These are phyloP conservation scores for Condylostylus longicornis DNA, from an alignment of 1,140 invertebrate species.

Conservation along the genomic window DNA sequence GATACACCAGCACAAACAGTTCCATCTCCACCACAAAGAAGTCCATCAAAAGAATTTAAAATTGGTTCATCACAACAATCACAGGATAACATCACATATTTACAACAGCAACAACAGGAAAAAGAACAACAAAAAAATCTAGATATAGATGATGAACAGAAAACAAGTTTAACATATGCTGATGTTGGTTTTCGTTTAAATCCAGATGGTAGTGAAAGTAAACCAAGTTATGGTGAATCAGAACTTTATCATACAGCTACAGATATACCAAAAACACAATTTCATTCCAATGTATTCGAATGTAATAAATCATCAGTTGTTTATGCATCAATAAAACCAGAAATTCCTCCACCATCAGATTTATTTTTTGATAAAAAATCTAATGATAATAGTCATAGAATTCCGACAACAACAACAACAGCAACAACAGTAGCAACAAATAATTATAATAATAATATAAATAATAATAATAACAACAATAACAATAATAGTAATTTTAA, in stretches of 20 bases:
- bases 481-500: no score
- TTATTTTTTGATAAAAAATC: no score
- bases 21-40: constrained; percentile 1
- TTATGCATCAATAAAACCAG: constrained; percentile 29
- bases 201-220: constrained; percentile 29
- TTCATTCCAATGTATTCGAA: constrained; percentile 24
- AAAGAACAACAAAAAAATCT: not conserved
- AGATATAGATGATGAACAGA: constrained; percentile 6
- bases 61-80: no score
- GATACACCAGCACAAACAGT: constrained; percentile 13
- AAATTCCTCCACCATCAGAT: constrained; percentile 15
- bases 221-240: constrained; percentile 24
- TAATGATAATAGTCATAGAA: no score
- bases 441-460: no score
- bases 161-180: constrained; percentile 24
- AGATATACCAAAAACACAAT: constrained; percentile 23
- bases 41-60: not conserved
- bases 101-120: constrained; percentile 1
- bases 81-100: no score
- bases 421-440: no score
- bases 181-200: constrained; percentile 31
- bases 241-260: constrained; percentile 23
- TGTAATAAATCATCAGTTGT: constrained; percentile 24
- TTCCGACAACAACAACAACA: no score
- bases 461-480: no score